Conservation (phyloP, 2,888 invertebrate genomes). For the Drosophila anceps region DNA sequence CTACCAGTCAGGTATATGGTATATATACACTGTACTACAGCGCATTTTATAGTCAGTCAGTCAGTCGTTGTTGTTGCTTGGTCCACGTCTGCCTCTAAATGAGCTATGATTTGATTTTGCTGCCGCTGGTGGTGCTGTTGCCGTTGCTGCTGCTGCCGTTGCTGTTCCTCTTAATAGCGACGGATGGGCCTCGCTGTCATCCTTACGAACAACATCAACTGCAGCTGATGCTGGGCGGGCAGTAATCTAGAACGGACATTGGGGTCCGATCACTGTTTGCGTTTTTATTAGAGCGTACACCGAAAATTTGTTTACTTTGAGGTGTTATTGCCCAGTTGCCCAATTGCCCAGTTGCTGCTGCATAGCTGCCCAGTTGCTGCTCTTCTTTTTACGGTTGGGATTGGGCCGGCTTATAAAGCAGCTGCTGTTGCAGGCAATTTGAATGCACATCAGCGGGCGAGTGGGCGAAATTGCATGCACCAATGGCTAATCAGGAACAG, state of each 20-base stretch:
- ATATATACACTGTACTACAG: neutral
- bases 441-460: conserved; percentile 26
- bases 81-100: neutral
- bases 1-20: neutral
- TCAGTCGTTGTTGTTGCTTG: neutral
- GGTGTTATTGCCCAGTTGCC: conserved; percentile 39
- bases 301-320: conserved; percentile 56
- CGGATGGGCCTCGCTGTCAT: conserved; percentile 18
- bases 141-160: conserved; percentile 4
- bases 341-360: conserved; percentile 19
- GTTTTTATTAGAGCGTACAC: conserved; percentile 48
- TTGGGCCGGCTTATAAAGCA: conserved; percentile 9
- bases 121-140: neutral
- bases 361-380: conserved; percentile 21
- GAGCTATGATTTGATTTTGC: conserved; percentile 21
- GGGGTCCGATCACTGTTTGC: conserved; percentile 27
- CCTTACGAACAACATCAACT: conserved; percentile 2
- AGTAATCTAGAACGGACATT: conserved; percentile 7
- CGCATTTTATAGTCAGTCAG: neutral
- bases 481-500: conserved; percentile 55
- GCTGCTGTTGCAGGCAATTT: conserved; percentile 30
- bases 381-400: neutral
- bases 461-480: conserved; percentile 41
- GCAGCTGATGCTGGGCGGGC: conserved; percentile 1
- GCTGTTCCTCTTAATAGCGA: conserved; percentile 38